phyloP scores from a whole-genome alignment of 2,888 invertebrate genomes.

The Zhuqinia jingwanae region DNA sequence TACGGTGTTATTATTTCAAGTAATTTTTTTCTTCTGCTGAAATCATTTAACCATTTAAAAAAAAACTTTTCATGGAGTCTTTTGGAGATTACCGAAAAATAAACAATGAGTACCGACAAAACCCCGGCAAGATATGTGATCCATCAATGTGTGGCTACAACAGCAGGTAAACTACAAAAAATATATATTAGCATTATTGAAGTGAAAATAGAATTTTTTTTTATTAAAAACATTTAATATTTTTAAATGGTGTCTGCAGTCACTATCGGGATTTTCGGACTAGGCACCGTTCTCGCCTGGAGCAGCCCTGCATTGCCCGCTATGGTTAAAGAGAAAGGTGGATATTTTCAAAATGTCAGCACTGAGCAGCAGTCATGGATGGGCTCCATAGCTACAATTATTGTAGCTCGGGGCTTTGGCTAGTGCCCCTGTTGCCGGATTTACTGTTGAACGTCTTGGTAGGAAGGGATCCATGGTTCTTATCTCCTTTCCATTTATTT shows the following conservation, averaged over 20 bases:
- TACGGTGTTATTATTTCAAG: too few relatives aligned
- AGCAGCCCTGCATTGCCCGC: slow-evolving; percentile 73
- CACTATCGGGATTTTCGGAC: slow-evolving; percentile 75
- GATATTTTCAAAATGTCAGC: slow-evolving; percentile 80
- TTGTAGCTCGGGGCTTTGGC: slow-evolving; percentile 73
- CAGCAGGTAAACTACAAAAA: background rate
- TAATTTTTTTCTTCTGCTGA: slow-evolving; percentile 22
- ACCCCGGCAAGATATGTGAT: slow-evolving; percentile 22
- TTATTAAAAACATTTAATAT: background rate
- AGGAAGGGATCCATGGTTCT: slow-evolving; percentile 70
- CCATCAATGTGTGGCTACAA: slow-evolving; percentile 55
- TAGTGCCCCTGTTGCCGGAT: slow-evolving; percentile 76
- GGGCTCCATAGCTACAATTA: slow-evolving; percentile 82
- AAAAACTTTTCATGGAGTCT: slow-evolving; percentile 49
- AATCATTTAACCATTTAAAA: background rate
- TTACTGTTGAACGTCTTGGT: slow-evolving; percentile 76
- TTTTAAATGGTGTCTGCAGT: slow-evolving; percentile 61
- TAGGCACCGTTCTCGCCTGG: slow-evolving; percentile 77
- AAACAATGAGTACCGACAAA: slow-evolving; percentile 17
- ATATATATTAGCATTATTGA: slow-evolving; percentile 11
- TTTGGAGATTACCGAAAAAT: background rate
- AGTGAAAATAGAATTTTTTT: background rate
- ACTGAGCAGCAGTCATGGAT: slow-evolving; percentile 83
- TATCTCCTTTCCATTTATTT: slow-evolving; percentile 80
- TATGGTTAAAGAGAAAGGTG: slow-evolving; percentile 63